A percentile compares a stretch with the other conserved stretches of the same genome.
These are phyloP conservation scores for Pseudanteris insignis DNA, from an alignment of 2,888 invertebrate species.

Conservation along the genomic window DNA sequence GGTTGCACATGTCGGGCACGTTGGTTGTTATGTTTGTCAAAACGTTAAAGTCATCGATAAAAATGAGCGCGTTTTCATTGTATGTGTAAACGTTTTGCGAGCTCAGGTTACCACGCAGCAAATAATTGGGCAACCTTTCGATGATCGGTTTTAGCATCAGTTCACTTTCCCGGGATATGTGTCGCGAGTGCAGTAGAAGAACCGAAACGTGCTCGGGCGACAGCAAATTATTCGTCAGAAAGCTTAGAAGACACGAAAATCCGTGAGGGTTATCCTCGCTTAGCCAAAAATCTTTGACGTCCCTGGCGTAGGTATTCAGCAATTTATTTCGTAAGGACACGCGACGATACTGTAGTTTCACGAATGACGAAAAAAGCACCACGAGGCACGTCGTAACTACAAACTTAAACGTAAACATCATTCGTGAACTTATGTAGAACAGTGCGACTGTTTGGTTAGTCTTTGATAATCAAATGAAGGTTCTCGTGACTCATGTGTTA, in stretches of 20 bases:
- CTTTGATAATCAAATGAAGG: constrained; percentile 6
- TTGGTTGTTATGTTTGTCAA: constrained; percentile 4
- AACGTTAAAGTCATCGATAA: constrained; percentile 15
- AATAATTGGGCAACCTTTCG: constrained; percentile 8
- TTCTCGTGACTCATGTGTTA: constrained; percentile 16
- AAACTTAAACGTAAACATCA: constrained; percentile 3
- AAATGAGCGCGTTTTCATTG: constrained; percentile 21
- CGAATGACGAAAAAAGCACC: background rate
- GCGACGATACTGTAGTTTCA: constrained; percentile 7
- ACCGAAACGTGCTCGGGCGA: constrained; percentile 13
- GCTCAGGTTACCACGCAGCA: constrained; percentile 12
- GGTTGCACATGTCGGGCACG: constrained; percentile 8
- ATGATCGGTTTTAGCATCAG: constrained; percentile 14
- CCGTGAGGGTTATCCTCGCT: background rate
- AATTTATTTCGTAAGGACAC: constrained; percentile 3
- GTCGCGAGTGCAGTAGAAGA: background rate
- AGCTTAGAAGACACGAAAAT: constrained; percentile 12
- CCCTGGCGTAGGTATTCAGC: background rate
- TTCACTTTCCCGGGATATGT: constrained; percentile 3
- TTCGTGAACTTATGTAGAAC: constrained; percentile 1
- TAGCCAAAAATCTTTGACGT: background rate
- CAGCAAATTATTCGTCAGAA: constrained; percentile 4
- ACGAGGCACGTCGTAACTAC: background rate
- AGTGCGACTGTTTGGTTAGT: background rate
- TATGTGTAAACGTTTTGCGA: background rate